These are phyloP conservation scores for Ceyx cyanopectus DNA, from an alignment of 2,113 vertebrate species.

Conservation along the genomic window DNA sequence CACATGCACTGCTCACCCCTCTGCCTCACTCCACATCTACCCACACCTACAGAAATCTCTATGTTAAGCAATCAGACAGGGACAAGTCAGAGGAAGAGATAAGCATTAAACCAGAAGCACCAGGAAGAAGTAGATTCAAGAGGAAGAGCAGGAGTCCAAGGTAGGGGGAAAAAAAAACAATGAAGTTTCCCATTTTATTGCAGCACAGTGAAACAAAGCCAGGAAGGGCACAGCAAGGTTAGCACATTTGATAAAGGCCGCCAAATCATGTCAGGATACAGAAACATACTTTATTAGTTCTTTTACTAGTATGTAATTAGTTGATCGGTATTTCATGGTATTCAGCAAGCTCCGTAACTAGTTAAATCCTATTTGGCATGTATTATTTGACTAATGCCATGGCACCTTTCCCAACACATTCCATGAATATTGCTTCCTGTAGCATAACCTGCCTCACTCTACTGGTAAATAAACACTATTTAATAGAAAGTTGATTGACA, in stretches of 20 bases:
- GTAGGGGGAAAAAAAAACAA: background rate
- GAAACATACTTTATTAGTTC: background rate
- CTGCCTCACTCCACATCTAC: background rate
- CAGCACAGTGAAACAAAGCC: background rate
- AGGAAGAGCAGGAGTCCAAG: background rate
- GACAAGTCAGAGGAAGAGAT: background rate
- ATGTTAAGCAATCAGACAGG: background rate
- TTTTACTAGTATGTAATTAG: background rate
- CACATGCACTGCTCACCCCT: background rate
- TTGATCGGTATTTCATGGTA: background rate
- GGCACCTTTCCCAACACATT: conserved; percentile 12
- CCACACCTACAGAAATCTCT: background rate
- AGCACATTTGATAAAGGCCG: background rate
- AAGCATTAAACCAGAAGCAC: background rate
- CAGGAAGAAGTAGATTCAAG: background rate
- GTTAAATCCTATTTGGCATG: background rate
- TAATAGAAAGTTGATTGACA: background rate
- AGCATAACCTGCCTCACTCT: background rate
- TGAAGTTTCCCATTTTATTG: background rate
- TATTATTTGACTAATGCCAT: background rate
- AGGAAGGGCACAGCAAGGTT: background rate
- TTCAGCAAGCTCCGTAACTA: background rate
- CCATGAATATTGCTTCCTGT: conserved; percentile 24
- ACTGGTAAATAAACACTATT: background rate
- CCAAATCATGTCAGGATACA: background rate